Base-by-base conservation (phyloP, 2,113 vertebrate species). In the Eulemur macaco region DNA sequence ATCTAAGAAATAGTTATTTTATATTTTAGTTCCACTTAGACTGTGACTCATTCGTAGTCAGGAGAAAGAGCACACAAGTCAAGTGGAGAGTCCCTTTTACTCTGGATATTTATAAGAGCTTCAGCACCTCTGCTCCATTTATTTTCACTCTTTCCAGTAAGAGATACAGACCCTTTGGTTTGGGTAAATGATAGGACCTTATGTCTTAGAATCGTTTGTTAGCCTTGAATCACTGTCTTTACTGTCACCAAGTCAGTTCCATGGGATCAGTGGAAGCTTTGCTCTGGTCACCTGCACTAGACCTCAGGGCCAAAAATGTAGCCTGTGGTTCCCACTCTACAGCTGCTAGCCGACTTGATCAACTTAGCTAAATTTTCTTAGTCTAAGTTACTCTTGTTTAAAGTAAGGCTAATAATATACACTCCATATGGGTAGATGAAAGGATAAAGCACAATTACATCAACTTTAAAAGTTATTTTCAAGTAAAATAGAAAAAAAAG, bases 131-230 rank as follows among this genome's bases (percentile, higher is more conserved):
- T 60, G 68, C n/a, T 89, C 52, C 74, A 84, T 97, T 97, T 96
- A 96, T 97, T 91, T 92, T 95, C 74, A 86, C 31, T 91, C 45
- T 89, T 97, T 97, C 91, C 80, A 81, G 89, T 76, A 97, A 95
- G 74, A 95, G 69, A 94, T 86, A 87, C 6, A 20, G 83, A 27
- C 78, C 31, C 80, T 80, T 54, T 74, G n/a, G 34, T 71, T 95
- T 94, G 78, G 77, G 69, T 95, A 97, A 97, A n/a, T 86, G 54
- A 94, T 91, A 89, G 83, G 86, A 97, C 81, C 86, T 97, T 86
- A 93, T 94, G 97, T 96, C 78, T 81, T 93, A 93, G 89, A 95
- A 89, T 58, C 1, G 0, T 93, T 74, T 25, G 45, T 94, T 74
- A 25, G 42, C 89, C 42, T 95, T 91, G 39, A 91, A 66, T 93